Percentiles rank a stretch among this genome's conserved stretches.
Conservation (phyloP, 1,140 invertebrate genomes). For the Centruroides sculpturatus region DNA sequence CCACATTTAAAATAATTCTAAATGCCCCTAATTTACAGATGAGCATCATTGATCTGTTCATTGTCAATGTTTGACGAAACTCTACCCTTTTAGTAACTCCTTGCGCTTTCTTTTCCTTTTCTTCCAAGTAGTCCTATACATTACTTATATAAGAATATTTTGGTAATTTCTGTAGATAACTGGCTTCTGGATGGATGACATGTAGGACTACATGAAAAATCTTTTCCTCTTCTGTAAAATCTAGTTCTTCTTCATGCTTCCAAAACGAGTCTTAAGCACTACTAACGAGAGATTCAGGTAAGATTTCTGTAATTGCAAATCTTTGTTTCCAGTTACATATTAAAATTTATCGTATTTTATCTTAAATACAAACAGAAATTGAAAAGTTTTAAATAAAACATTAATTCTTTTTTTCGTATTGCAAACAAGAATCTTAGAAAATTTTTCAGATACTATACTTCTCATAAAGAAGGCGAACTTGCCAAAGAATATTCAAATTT, state of each 20-base stretch:
- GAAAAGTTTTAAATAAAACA: conserved; percentile 48
- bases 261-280: conserved; percentile 32
- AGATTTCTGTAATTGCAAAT: not conserved
- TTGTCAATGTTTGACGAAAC: no score
- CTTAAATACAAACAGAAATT: conserved; percentile 81
- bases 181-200: conserved; percentile 89
- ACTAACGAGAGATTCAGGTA: no score
- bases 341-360: conserved; percentile 67
- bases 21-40: no score
- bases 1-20: no score
- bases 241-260: conserved; percentile 90
- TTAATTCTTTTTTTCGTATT: no score
- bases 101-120: not conserved
- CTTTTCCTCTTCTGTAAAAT: conserved; percentile 84
- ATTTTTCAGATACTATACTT: conserved; percentile 54
- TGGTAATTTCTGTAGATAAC: conserved; percentile 42
- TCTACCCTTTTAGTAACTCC: no score
- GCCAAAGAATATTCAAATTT: not conserved
- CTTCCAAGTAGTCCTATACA: not conserved
- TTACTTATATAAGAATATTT: not conserved
- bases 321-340: conserved; percentile 48
- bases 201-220: conserved; percentile 90
- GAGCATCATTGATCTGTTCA: no score
- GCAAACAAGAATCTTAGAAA: no score
- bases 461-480: conserved; percentile 67